A percentile compares a stretch with the other conserved stretches of the same genome.
Evolutionary conservation across 1,140 invertebrate genomes (phyloP).

Genomic region (Artemia franciscana): DNA sequence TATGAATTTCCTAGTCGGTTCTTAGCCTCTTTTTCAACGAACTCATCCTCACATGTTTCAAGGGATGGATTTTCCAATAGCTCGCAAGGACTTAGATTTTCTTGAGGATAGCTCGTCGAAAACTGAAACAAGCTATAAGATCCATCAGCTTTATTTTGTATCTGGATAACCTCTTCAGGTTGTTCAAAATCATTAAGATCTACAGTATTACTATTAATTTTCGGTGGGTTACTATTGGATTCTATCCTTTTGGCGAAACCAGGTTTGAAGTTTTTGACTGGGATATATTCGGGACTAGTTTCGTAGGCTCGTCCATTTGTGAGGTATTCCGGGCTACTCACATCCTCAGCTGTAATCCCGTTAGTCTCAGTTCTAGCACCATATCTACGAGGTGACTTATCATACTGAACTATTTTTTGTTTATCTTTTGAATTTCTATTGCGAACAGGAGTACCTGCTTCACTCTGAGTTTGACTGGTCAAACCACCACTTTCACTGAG

Average conservation of each 20-base stretch:
- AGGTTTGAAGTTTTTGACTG: not conserved
- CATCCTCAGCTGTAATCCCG: not conserved
- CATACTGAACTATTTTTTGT: constrained; percentile 51
- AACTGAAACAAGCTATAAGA: not conserved
- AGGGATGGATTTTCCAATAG: not conserved
- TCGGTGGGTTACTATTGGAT: constrained; percentile 11
- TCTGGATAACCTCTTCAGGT: not conserved
- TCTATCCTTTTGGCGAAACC: not conserved
- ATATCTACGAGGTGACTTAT: constrained; percentile 66
- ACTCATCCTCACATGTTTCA: not conserved
- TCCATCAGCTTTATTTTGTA: not conserved
- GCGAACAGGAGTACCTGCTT: not conserved
- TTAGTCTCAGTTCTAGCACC: constrained; percentile 28
- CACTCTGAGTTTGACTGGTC: not conserved
- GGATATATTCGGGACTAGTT: not conserved
- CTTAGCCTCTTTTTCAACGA: not conserved
- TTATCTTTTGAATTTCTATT: not conserved
- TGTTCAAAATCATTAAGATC: not conserved
- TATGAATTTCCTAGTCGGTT: not conserved
- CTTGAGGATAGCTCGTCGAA: not conserved
- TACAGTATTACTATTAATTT: constrained; percentile 8
- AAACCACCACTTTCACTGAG: not conserved
- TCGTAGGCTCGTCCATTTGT: not conserved
- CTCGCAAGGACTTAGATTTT: not conserved
- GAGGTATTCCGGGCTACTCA: not conserved